Conservation (phyloP, 2,113 vertebrate species). For the Heteronetta atricapilla region DNA sequence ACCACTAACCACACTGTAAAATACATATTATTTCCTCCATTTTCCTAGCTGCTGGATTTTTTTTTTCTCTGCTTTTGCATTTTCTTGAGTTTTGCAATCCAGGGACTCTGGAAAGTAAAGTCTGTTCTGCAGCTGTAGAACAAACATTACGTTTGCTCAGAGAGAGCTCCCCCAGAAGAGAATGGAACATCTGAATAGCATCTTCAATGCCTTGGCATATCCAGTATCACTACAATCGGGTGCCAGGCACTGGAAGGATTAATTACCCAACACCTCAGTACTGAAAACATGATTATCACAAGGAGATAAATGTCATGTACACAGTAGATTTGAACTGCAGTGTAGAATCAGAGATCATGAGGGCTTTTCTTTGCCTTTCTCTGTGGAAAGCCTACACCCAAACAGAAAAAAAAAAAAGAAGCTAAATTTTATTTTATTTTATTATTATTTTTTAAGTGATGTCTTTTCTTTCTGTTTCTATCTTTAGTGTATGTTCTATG, state of each 20-base stretch:
- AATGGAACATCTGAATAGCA: slow-evolving; percentile 20
- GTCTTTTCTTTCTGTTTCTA: slow-evolving; percentile 4
- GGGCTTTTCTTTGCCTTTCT: background rate
- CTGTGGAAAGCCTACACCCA: background rate
- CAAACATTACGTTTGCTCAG: background rate
- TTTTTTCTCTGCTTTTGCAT: background rate
- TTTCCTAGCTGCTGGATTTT: background rate
- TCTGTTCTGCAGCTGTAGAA: background rate
- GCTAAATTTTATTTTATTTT: background rate
- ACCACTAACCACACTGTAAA: background rate
- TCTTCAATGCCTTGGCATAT: slow-evolving; percentile 30
- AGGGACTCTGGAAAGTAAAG: background rate
- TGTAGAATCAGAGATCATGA: background rate
- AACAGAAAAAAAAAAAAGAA: background rate
- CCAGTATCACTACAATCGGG: background rate
- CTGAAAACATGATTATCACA: slow-evolving; percentile 46
- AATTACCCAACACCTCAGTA: slow-evolving; percentile 31
- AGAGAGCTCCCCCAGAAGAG: background rate
- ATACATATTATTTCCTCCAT: background rate
- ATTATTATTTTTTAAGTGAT: background rate
- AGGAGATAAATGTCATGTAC: slow-evolving; percentile 50
- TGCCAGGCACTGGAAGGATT: slow-evolving; percentile 40
- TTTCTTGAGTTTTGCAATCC: background rate
- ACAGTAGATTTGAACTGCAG: background rate
- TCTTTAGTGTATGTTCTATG: background rate